Percentiles rank a stretch among this genome's conserved stretches.
These are phyloP conservation scores for Lagria hirta DNA, from an alignment of 2,888 invertebrate species.

Conservation along the genomic window DNA sequence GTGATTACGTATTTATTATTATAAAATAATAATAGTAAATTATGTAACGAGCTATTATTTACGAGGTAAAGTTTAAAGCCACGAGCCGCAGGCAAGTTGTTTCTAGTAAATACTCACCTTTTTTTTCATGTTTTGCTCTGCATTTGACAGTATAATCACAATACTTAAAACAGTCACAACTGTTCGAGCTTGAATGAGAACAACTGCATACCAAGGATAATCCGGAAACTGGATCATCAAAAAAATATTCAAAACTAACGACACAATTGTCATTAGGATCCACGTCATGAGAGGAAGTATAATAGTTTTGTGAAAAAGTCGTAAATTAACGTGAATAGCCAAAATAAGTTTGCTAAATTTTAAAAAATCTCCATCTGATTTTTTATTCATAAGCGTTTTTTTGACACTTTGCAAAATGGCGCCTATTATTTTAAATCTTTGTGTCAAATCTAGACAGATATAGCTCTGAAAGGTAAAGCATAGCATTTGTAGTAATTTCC, in stretches of 20 bases:
- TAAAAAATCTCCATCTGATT: not conserved
- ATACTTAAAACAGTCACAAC: slow-evolving; percentile 5
- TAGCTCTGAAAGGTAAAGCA: slow-evolving; percentile 7
- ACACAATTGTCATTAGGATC: slow-evolving; percentile 2
- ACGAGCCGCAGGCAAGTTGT: no score
- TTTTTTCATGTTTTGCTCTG: slow-evolving; percentile 3
- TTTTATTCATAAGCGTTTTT: not conserved
- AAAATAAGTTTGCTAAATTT: slow-evolving; percentile 5
- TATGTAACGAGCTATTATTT: no score
- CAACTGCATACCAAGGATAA: not conserved
- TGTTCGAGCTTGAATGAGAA: slow-evolving; percentile 4
- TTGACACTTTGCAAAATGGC: slow-evolving; percentile 2
- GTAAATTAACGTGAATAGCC: slow-evolving; percentile 1
- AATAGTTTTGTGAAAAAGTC: slow-evolving; percentile 1
- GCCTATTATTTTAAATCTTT: slow-evolving; percentile 8
- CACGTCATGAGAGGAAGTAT: slow-evolving; percentile 1
- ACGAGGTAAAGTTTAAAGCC: no score
- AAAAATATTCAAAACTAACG: slow-evolving; percentile 11
- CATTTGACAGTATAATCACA: not conserved
- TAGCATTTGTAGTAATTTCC: not conserved
- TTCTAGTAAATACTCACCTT: no score
- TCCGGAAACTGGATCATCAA: slow-evolving; percentile 7
- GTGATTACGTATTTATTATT: no score
- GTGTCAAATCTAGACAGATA: slow-evolving; percentile 3
- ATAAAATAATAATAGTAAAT: no score